Evolutionary conservation across 2,888 invertebrate genomes (phyloP).

Genomic region (Oscheius sp.): DNA sequence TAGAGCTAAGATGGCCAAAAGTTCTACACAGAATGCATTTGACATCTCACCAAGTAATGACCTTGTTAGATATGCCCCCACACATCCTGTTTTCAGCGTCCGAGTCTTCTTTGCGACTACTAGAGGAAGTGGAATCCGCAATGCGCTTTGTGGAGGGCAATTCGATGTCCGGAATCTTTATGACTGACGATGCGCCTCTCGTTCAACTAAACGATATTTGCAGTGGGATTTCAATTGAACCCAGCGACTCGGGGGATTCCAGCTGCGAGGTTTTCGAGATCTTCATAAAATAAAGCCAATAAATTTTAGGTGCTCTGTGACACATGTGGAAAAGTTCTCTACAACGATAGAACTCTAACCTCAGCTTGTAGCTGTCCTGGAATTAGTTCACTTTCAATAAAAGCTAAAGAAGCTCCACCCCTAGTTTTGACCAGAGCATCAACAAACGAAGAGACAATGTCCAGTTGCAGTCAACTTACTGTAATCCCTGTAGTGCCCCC

Average conservation of each 20-base stretch:
- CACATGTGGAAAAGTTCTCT: constrained; percentile 75
- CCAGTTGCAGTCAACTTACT: constrained; percentile 64
- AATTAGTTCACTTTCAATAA: neutral
- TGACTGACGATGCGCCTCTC: constrained; percentile 63
- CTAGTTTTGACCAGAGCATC: constrained; percentile 48
- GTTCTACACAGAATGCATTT: constrained; percentile 59
- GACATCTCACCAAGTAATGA: constrained; percentile 53
- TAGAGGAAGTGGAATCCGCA: constrained; percentile 61
- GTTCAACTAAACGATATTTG: constrained; percentile 68
- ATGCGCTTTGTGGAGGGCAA: constrained; percentile 62
- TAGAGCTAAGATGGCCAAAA: constrained; percentile 49
- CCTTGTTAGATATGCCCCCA: neutral
- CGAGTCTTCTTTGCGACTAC: constrained; percentile 49
- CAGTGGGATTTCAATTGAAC: constrained; percentile 79
- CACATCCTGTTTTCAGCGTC: constrained; percentile 40
- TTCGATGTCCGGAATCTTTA: constrained; percentile 48
- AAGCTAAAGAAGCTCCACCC: constrained; percentile 39
- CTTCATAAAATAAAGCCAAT: neutral
- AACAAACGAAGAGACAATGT: constrained; percentile 53
- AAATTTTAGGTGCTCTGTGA: constrained; percentile 42
- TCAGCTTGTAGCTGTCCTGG: constrained; percentile 54
- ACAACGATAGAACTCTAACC: constrained; percentile 81
- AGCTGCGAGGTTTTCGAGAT: constrained; percentile 1
- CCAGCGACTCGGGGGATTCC: constrained; percentile 6
- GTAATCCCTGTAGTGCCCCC: constrained; percentile 32